Evolutionary conservation across 2,113 vertebrate genomes (phyloP).

Genomic region (Podarcis cretensis): DNA sequence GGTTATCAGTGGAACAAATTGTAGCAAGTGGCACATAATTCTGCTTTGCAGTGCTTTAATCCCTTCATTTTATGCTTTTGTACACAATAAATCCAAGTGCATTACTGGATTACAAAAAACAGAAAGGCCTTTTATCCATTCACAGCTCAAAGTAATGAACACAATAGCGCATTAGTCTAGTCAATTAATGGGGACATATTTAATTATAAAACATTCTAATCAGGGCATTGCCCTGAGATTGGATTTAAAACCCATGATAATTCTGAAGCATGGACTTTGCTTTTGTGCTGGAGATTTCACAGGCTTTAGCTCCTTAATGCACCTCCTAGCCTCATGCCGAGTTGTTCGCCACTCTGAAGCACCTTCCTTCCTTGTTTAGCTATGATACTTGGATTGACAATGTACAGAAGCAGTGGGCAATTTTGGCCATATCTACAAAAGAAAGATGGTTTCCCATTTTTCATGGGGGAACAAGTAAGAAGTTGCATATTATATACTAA

Average conservation of each 20-base stretch:
- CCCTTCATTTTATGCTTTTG: slow-evolving; percentile 45
- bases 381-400: no score
- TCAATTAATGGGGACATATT: slow-evolving; percentile 3
- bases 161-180: not conserved
- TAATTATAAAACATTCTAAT: slow-evolving; percentile 13
- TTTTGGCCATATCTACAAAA: no score
- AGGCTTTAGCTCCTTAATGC: not conserved
- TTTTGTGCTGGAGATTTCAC: not conserved
- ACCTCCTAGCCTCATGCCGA: no score
- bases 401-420: no score
- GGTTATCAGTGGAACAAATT: not conserved
- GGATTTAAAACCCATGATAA: slow-evolving; percentile 9
- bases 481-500: no score
- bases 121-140: slow-evolving; percentile 15
- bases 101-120: slow-evolving; percentile 45
- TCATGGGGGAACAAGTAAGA: no score
- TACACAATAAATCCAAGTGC: slow-evolving; percentile 21
- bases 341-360: no score
- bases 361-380: no score
- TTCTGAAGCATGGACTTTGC: not conserved
- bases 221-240: slow-evolving; percentile 13
- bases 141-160: slow-evolving; percentile 23
- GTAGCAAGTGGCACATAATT: slow-evolving; percentile 7
- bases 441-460: no score
- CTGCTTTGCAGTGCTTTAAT: slow-evolving; percentile 21